phyloP scores from a whole-genome alignment of 2,113 vertebrate genomes.

The Ailuropoda melanoleuca region DNA sequence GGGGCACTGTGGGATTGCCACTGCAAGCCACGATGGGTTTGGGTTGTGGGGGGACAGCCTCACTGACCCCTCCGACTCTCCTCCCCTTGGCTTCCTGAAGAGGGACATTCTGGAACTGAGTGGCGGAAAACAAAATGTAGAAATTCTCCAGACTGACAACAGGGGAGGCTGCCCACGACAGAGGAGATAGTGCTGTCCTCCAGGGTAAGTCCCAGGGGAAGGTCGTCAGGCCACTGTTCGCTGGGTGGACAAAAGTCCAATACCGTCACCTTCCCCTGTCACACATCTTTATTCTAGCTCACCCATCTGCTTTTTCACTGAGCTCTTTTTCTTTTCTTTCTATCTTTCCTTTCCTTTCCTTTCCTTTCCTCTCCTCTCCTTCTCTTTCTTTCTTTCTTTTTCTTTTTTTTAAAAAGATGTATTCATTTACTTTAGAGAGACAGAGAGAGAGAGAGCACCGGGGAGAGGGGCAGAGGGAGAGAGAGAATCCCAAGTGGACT shows the following conservation, averaged over 20 bases:
- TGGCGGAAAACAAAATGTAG: neutral
- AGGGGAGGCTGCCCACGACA: neutral
- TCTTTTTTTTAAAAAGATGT: neutral
- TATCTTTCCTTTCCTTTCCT: neutral
- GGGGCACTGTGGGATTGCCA: neutral
- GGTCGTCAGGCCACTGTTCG: neutral
- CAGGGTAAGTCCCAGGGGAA: neutral
- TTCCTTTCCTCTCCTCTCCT: too few relatives aligned
- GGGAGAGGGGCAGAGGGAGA: neutral
- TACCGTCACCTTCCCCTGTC: neutral
- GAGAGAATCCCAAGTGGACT: neutral
- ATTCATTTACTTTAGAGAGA: neutral
- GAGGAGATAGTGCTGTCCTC: neutral
- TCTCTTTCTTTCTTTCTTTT: too few relatives aligned
- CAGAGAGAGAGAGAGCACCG: neutral
- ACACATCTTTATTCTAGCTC: neutral
- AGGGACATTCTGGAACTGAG: neutral
- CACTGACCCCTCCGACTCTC: neutral
- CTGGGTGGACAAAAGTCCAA: neutral
- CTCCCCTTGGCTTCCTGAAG: neutral
- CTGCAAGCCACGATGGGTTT: neutral
- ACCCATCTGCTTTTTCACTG: neutral
- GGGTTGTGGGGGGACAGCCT: neutral
- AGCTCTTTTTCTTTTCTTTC: neutral
- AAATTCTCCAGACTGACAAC: neutral